These are phyloP conservation scores for Synanthedon formicaeformis DNA, from an alignment of 2,888 invertebrate genomes.

Conservation along the genomic window DNA sequence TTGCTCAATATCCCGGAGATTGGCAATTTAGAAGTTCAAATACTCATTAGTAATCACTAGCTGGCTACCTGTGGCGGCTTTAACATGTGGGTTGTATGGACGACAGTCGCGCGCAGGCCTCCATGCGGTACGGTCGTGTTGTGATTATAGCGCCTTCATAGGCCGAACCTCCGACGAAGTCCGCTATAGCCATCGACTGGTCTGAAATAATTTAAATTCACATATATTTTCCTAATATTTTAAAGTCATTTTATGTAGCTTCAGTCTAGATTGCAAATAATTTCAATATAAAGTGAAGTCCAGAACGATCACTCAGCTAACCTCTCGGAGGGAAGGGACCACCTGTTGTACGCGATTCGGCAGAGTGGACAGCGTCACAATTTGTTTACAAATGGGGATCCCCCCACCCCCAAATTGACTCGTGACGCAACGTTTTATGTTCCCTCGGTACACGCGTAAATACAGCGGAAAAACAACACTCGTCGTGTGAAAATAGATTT, in stretches of 20 bases:
- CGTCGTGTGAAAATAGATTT: constrained; percentile 56
- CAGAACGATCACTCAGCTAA: neutral
- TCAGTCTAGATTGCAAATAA: neutral
- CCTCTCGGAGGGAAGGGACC: constrained; percentile 19
- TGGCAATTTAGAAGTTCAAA: constrained; percentile 36
- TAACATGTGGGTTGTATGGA: constrained; percentile 32
- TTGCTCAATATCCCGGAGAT: constrained; percentile 27
- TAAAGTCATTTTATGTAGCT: neutral
- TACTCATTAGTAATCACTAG: constrained; percentile 38
- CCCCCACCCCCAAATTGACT: constrained; percentile 34
- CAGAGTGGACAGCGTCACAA: constrained; percentile 54
- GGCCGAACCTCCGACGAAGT: constrained; percentile 24
- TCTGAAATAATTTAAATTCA: neutral
- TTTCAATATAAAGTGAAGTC: neutral
- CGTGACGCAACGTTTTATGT: constrained; percentile 63
- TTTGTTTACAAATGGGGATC: constrained; percentile 63
- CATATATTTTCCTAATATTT: neutral
- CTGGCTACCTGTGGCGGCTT: constrained; percentile 59
- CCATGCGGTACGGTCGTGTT: constrained; percentile 57
- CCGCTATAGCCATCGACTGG: constrained; percentile 8
- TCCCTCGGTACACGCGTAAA: constrained; percentile 49
- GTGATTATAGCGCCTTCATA: constrained; percentile 34
- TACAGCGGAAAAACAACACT: constrained; percentile 63
- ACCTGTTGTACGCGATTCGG: constrained; percentile 61
- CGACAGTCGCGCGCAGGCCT: constrained; percentile 67